A percentile compares a stretch with the other conserved stretches of the same genome.
phyloP scores from a whole-genome alignment of 2,113 vertebrate species.

The Callorhinus ursinus region DNA sequence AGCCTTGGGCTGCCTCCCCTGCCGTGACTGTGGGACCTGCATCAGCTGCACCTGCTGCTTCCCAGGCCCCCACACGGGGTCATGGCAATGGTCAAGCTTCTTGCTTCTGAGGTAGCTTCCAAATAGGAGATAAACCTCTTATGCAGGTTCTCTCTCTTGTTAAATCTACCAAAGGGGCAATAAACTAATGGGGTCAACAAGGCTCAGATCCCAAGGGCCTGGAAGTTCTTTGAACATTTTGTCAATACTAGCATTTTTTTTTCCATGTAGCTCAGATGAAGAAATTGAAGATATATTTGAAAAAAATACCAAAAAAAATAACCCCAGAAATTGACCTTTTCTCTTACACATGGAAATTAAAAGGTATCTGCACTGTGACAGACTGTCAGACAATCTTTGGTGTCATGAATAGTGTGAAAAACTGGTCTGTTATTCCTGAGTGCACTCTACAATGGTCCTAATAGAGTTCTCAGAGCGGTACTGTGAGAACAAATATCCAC shows the following conservation, averaged over 20 bases:
- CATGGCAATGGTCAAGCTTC: not conserved
- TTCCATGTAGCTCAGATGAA: not conserved
- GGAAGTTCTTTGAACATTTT: not conserved
- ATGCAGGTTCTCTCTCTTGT: not conserved
- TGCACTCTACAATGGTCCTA: not conserved
- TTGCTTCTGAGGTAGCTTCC: not conserved
- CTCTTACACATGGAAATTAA: not conserved
- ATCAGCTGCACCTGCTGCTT: not conserved
- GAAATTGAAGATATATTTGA: conserved; percentile 20
- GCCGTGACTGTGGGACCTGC: rapidly evolving
- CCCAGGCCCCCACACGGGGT: rapidly evolving
- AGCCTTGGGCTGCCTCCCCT: not conserved
- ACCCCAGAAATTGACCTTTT: not conserved
- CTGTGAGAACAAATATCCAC: not conserved
- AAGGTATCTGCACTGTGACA: not conserved
- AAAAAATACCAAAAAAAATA: conserved; percentile 29
- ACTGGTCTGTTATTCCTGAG: not conserved
- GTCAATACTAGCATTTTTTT: not conserved
- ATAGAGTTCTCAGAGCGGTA: not conserved
- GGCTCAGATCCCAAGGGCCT: not conserved
- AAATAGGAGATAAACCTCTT: not conserved
- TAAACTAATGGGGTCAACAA: not conserved
- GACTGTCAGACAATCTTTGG: not conserved
- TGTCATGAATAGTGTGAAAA: not conserved
- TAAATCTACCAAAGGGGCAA: not conserved